Conservation (phyloP, 2,113 vertebrate genomes). For the Benitochromis conjunctus region DNA sequence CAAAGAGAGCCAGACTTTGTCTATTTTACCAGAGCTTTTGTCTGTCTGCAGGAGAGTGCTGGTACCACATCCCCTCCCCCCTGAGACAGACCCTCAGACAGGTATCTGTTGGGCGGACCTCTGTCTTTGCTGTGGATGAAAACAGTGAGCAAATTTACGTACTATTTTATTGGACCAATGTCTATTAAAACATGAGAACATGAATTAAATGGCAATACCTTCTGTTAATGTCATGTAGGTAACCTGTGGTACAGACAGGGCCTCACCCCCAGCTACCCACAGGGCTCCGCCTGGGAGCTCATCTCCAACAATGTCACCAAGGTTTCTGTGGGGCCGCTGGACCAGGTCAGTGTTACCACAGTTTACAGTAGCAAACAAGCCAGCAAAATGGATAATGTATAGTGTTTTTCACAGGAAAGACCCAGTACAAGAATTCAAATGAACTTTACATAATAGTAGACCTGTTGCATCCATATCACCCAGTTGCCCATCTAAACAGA, state of each 20-base stretch:
- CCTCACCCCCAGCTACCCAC: conserved; percentile 92
- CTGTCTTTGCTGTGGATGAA: conserved; percentile 88
- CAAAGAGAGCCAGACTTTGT: background rate
- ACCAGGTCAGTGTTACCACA: conserved; percentile 80
- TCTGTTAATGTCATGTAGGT: conserved; percentile 55
- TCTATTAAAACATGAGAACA: background rate
- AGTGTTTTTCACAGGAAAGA: background rate
- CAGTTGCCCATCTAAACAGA: background rate
- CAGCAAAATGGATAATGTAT: background rate
- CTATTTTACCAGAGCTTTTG: background rate
- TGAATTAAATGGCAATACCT: background rate
- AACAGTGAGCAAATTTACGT: conserved; percentile 75
- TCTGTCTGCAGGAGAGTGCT: conserved; percentile 84
- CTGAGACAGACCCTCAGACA: conserved; percentile 85
- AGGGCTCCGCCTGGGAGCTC: conserved; percentile 90
- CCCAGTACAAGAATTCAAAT: background rate
- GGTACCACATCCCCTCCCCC: conserved; percentile 95
- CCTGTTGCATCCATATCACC: background rate
- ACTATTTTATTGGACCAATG: background rate
- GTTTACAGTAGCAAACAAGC: background rate
- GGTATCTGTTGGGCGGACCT: conserved; percentile 90
- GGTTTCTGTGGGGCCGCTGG: conserved; percentile 89
- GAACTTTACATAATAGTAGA: background rate
- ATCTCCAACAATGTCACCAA: conserved; percentile 90
- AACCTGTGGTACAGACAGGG: conserved; percentile 93